Evolutionary conservation across 1,140 invertebrate species (phyloP), one percentile per base, ranked within the genome.

Genomic region (Helicoverpa armigera): DNA sequence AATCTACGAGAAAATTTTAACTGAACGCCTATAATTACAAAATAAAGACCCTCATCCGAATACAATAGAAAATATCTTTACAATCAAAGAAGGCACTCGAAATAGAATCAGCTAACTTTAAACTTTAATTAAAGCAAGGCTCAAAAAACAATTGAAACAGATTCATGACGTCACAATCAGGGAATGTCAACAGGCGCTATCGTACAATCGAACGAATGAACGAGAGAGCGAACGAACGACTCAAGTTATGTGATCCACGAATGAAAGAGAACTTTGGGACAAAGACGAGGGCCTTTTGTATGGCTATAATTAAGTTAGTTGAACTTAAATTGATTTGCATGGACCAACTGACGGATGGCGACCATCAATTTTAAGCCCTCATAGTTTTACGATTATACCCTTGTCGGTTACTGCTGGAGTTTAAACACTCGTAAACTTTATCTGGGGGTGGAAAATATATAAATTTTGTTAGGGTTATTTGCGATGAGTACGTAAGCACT

Each of bases 241-340:
- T 58, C 11, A 74, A 74, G 72, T 74, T 74, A 74, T 74, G 72
- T 74, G 72, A 74, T 74, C 72, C 72, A 53, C 54, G 29, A 56
- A 31, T 74, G 72, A 60, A 74, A 60, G 72, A 74, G 72, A 74
- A 60, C 54, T 72, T 70, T 43, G 72, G 54, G 72, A 74, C 72
- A 74, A 74, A 74, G 72, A 29, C 72, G 53, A 12, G n/a, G 72
- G 72, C 53, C 72, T 74, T 74, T 74, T 74, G 72, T 74, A 29
- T 58, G 53, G 31, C 29, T 56, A 74, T 60, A 74, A 74, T 74
- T 74, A 74, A 74, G 72, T 74, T 74, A 29, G 72, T 74, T 60
- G 23, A 60, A 74, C 31, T 74, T 74, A 58, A 74, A 74, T 74
- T 74, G 72, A 74, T 74, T 74, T 60, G 72, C 72, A 58, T 43